phyloP scores from a whole-genome alignment of 2,113 vertebrate genomes.

The Recurvirostra avosetta region DNA sequence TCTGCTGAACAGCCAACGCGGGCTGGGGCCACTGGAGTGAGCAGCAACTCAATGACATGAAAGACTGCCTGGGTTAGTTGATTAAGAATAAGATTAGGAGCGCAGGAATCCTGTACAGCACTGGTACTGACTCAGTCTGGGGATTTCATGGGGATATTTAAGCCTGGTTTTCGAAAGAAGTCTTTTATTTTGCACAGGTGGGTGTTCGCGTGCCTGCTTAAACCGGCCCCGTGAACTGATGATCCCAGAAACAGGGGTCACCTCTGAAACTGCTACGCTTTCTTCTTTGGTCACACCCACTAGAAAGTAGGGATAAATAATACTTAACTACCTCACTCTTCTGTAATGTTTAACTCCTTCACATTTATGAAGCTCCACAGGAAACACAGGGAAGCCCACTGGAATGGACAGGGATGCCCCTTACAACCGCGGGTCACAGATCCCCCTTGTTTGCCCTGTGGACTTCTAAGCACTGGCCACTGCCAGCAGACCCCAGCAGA shows the following conservation, averaged over 20 bases:
- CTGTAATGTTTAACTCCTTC: background rate
- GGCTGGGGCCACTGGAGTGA: conserved; percentile 24
- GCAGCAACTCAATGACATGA: conserved; percentile 20
- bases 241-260: background rate
- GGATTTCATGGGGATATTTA: conserved; percentile 7
- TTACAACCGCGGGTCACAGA: background rate
- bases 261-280: background rate
- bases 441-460: background rate
- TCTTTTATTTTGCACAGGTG: background rate
- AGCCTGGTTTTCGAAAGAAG: background rate
- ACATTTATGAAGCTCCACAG: background rate
- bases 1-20: conserved; percentile 3
- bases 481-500: background rate
- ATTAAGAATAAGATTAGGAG: conserved; percentile 29
- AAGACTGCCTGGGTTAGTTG: conserved; percentile 31
- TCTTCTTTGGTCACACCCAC: background rate
- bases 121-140: background rate
- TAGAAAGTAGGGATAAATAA: background rate
- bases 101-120: background rate
- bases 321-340: background rate
- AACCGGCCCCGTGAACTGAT: background rate
- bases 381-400: background rate
- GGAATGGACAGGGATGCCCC: background rate
- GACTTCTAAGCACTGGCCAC: background rate
- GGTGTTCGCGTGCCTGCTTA: background rate